Conservation (phyloP, 2,113 vertebrate species). For the Sisor rabdophorus region DNA sequence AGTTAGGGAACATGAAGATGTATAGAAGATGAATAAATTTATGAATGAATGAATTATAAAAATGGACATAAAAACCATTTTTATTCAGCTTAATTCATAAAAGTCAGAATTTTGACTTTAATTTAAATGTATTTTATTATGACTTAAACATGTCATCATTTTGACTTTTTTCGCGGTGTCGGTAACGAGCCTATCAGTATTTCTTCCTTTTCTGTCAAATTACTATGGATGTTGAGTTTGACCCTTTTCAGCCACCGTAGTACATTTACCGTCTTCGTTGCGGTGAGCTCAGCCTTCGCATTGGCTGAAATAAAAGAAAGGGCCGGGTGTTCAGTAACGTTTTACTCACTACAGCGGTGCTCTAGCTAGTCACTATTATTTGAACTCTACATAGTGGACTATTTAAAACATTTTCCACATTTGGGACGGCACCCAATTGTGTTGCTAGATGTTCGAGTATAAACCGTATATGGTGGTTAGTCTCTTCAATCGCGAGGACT, state of each 20-base stretch:
- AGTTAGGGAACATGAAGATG: too few species aligned
- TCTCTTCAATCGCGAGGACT: background rate
- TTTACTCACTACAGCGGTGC: background rate
- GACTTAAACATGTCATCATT: too few species aligned
- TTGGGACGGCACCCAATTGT: background rate
- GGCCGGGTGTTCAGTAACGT: background rate
- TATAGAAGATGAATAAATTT: too few species aligned
- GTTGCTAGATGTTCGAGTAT: background rate
- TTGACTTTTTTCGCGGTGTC: too few species aligned
- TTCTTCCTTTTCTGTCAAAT: background rate
- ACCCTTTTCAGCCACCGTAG: background rate
- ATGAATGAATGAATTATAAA: too few species aligned
- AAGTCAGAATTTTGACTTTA: background rate
- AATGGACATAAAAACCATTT: too few species aligned
- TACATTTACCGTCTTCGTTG: too few species aligned
- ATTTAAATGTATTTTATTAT: too few species aligned
- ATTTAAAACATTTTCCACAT: background rate
- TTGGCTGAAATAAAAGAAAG: background rate
- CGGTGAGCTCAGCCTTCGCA: background rate
- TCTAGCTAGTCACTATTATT: background rate
- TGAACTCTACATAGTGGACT: constrained; percentile 9
- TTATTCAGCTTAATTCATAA: too few species aligned
- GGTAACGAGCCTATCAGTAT: background rate
- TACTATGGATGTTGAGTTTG: background rate
- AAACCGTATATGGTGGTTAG: background rate